Conservation (phyloP, 1,140 invertebrate species). For the Ditylenchus dipsaci region DNA sequence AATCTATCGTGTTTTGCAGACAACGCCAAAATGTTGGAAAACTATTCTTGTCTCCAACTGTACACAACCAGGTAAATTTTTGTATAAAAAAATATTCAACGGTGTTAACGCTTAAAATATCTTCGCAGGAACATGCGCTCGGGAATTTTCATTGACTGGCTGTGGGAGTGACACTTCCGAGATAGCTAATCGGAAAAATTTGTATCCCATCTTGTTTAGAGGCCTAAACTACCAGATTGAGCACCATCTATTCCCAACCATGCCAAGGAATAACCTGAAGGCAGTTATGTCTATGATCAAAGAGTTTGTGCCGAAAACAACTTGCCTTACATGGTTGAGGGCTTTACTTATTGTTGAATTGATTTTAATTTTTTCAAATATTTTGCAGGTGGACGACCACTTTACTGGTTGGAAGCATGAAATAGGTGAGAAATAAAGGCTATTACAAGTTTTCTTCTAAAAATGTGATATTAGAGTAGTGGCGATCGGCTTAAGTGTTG, state of each 20-base stretch:
- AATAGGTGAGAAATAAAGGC: slow-evolving; percentile 46
- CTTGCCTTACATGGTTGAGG: slow-evolving; percentile 55
- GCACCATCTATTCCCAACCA: slow-evolving; percentile 58
- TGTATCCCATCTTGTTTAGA: no score
- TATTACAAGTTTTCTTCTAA: slow-evolving; percentile 53
- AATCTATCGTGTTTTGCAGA: slow-evolving; percentile 35
- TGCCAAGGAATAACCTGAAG: slow-evolving; percentile 53
- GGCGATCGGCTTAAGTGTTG: no score
- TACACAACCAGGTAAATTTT: slow-evolving; percentile 52
- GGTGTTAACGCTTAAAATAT: no score
- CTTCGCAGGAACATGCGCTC: slow-evolving; percentile 23
- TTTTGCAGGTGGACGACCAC: slow-evolving; percentile 38
- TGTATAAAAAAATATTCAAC: background rate
- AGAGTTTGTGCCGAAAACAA: slow-evolving; percentile 52
- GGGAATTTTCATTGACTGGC: slow-evolving; percentile 56
- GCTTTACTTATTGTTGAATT: no score
- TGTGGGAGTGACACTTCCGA: slow-evolving; percentile 46
- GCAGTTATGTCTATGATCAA: slow-evolving; percentile 56
- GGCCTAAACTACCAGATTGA: slow-evolving; percentile 59
- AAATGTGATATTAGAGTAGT: background rate
- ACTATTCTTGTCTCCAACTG: slow-evolving; percentile 56
- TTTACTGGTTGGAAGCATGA: slow-evolving; percentile 52
- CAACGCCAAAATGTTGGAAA: slow-evolving; percentile 52
- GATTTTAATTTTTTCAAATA: no score
- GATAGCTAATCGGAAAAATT: no score